Conservation (phyloP, 2,888 invertebrate species). For the Dendrolimus pini region DNA sequence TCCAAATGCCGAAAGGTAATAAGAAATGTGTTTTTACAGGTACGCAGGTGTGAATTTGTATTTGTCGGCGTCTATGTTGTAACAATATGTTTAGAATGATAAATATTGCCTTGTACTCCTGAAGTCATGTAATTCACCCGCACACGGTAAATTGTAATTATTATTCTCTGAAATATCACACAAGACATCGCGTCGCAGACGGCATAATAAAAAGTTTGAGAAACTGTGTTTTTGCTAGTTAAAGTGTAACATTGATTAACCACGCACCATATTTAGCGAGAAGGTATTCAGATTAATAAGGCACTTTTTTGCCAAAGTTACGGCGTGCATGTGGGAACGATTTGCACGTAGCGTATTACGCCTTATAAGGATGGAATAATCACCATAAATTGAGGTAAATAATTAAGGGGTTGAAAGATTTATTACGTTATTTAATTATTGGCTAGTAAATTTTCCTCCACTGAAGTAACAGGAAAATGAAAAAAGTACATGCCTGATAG, state of each 20-base stretch:
- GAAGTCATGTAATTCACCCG: too few relatives aligned
- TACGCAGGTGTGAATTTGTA: too few relatives aligned
- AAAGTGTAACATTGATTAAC: neutral
- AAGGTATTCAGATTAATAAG: neutral
- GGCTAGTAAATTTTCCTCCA: neutral
- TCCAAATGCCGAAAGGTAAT: too few relatives aligned
- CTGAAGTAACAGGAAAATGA: too few relatives aligned
- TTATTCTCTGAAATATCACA: neutral
- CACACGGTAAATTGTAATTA: too few relatives aligned
- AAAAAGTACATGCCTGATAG: too few relatives aligned
- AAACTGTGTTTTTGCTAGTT: neutral
- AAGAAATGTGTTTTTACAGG: too few relatives aligned
- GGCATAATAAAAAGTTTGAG: neutral
- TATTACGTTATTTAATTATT: neutral
- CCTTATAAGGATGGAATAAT: neutral
- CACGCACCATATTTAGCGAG: neutral
- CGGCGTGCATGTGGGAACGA: neutral
- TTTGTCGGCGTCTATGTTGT: too few relatives aligned
- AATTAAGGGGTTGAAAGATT: neutral
- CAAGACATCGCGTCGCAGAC: neutral
- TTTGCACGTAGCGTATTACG: neutral
- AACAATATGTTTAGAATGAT: too few relatives aligned
- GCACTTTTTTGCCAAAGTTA: neutral
- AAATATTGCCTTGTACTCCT: too few relatives aligned
- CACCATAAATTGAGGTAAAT: neutral